Evolutionary conservation across 2,797 vertebrate species (phyloP).

Genomic region (Peromyscus melanophrys): DNA sequence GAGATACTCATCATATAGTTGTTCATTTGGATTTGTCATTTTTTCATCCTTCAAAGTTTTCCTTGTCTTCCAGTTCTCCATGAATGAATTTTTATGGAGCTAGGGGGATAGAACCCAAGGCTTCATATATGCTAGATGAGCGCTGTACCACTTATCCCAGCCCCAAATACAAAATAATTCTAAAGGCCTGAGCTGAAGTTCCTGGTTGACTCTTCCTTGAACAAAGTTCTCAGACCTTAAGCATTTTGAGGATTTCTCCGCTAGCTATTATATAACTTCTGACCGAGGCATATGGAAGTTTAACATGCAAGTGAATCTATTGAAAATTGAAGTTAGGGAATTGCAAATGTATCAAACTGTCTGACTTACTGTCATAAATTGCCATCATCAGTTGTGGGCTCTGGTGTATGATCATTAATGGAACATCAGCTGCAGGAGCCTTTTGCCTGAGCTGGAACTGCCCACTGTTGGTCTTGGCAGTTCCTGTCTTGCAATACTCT

Average conservation of each 20-base stretch:
- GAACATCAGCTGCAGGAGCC: too few species aligned
- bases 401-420: rapidly evolving
- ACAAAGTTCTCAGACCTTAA: not conserved
- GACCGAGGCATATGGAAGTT: not conserved
- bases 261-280: not conserved
- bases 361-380: not conserved
- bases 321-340: not conserved
- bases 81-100: not conserved
- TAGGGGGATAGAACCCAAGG: not conserved
- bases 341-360: not conserved
- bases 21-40: not conserved
- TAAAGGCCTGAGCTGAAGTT: not conserved
- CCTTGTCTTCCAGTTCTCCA: not conserved
- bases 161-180: not conserved
- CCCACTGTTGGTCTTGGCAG: not conserved
- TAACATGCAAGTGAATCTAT: not conserved
- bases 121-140: not conserved
- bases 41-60: not conserved
- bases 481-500: not conserved
- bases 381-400: not conserved
- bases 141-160: not conserved
- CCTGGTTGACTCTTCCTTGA: not conserved
- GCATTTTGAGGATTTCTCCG: too few species aligned
- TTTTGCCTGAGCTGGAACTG: not conserved
- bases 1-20: not conserved